Evolutionary conservation across 2,113 vertebrate species (phyloP).

Genomic region (Acanthisitta chloris): DNA sequence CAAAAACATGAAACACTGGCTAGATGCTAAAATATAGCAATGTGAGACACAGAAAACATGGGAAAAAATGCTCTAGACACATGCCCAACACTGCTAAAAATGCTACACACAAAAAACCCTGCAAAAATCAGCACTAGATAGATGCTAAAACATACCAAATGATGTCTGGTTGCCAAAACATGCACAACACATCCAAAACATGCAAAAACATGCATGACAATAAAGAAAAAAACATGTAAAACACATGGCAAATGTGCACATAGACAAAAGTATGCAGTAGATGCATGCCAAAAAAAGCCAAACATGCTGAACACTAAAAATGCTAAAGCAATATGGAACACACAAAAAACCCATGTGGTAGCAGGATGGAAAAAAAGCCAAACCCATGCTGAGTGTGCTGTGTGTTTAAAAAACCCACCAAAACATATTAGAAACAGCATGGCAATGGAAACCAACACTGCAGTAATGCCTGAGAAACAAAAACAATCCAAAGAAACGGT

Average conservation of each 20-base stretch:
- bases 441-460: not conserved
- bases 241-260: not conserved
- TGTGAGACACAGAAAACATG: not conserved
- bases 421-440: not conserved
- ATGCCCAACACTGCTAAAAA: not conserved
- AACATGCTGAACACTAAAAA: not conserved
- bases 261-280: not conserved
- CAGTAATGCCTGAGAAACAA: not conserved
- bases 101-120: not conserved
- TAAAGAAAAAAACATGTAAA: not conserved
- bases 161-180: accelerated
- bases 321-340: not conserved
- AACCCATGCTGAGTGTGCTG: not conserved
- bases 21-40: not conserved
- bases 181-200: not conserved
- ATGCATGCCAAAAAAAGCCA: not conserved
- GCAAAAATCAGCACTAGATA: not conserved
- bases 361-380: not conserved
- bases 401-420: not conserved
- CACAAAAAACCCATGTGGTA: accelerated
- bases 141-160: not conserved
- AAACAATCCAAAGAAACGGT: not conserved
- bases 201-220: not conserved
- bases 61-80: not conserved
- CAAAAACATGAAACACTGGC: not conserved